Percentiles rank a stretch among this genome's conserved stretches.
Evolutionary conservation across 2,113 vertebrate species (phyloP).

Genomic region (Leuciscus idus): DNA sequence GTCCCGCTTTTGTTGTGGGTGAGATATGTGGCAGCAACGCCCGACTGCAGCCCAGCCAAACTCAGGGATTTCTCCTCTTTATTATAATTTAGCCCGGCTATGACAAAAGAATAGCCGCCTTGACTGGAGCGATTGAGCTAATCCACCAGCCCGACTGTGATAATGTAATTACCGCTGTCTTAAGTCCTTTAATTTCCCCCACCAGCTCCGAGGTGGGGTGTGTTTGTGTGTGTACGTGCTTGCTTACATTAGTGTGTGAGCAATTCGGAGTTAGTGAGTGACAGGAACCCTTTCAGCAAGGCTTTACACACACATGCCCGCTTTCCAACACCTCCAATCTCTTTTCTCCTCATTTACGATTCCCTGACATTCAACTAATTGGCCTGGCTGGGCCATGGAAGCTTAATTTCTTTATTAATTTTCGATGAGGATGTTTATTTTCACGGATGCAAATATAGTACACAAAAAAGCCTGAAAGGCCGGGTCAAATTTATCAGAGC

Average conservation of each 20-base stretch:
- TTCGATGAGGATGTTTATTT: slow-evolving; percentile 81
- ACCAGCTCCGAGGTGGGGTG: slow-evolving; percentile 83
- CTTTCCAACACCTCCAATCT: slow-evolving; percentile 88
- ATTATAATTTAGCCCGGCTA: slow-evolving; percentile 66
- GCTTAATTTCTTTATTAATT: slow-evolving; percentile 99
- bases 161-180: slow-evolving; percentile 99
- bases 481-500: slow-evolving; percentile 78
- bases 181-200: slow-evolving; percentile 95
- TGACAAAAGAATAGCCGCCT: slow-evolving; percentile 96
- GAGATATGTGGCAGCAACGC: slow-evolving; percentile 92
- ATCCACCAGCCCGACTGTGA: slow-evolving; percentile 94
- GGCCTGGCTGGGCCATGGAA: slow-evolving; percentile 90
- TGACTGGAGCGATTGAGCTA: slow-evolving; percentile 99
- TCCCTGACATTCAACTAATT: slow-evolving; percentile 99
- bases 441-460: slow-evolving; percentile 86
- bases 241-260: slow-evolving; percentile 76
- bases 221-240: slow-evolving; percentile 61
- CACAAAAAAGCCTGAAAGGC: slow-evolving; percentile 54
- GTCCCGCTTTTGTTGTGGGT: slow-evolving; percentile 89
- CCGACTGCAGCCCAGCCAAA: slow-evolving; percentile 89
- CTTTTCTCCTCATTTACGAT: slow-evolving; percentile 96
- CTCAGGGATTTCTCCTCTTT: slow-evolving; percentile 89
- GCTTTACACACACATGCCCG: slow-evolving; percentile 62
- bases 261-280: slow-evolving; percentile 58
- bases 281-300: slow-evolving; percentile 86